Conservation (phyloP, 2,113 vertebrate species). For the Potamarius usumacintae region DNA sequence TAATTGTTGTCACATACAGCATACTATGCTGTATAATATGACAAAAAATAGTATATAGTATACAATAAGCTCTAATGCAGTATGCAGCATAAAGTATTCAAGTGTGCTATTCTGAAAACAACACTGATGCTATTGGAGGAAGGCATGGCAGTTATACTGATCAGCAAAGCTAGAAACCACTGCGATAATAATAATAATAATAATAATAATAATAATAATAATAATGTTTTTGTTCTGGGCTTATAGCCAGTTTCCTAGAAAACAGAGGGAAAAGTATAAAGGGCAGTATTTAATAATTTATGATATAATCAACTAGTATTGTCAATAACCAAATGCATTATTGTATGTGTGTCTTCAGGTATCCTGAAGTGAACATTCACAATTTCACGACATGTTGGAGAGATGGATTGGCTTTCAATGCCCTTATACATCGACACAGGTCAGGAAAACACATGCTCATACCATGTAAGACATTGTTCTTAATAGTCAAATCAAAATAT, state of each 20-base stretch:
- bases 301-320: not conserved
- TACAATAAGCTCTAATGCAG: not conserved
- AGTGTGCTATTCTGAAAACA: not conserved
- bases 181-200: not conserved
- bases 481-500: not conserved
- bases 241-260: not conserved
- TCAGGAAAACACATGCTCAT: constrained; percentile 52
- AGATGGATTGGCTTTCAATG: constrained; percentile 93
- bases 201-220: too few species aligned
- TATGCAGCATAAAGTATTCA: not conserved
- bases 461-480: not conserved
- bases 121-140: not conserved
- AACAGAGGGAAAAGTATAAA: not conserved
- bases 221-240: not conserved
- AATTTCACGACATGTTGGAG: constrained; percentile 97
- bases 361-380: constrained; percentile 92
- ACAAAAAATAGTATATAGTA: not conserved
- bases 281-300: not conserved
- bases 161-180: not conserved
- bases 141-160: not conserved
- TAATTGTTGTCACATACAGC: not conserved
- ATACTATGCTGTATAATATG: not conserved
- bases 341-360: constrained; percentile 69
- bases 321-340: not conserved
- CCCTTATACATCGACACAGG: constrained; percentile 95